Conservation (phyloP, 2,888 invertebrate species). For the Philopedon plagiatum region DNA sequence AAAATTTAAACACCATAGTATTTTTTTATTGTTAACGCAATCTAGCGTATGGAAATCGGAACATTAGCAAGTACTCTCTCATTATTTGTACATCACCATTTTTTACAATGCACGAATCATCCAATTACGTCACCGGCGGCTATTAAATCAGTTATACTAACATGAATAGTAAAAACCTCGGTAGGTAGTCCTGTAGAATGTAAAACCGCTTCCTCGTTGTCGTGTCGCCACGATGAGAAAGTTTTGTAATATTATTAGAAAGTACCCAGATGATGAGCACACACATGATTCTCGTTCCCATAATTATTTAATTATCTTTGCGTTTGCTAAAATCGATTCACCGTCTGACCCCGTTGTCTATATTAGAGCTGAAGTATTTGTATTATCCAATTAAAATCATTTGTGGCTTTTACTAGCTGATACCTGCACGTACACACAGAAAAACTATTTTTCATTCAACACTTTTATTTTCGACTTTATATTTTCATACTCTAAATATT, state of each 20-base stretch:
- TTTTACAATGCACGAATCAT: neutral
- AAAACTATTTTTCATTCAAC: too few species aligned
- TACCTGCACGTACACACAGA: too few species aligned
- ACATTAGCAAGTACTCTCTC: neutral
- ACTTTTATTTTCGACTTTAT: too few species aligned
- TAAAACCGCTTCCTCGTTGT: slow-evolving; percentile 48
- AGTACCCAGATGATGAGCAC: slow-evolving; percentile 47
- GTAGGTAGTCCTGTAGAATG: slow-evolving; percentile 12
- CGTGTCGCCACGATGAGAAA: slow-evolving; percentile 51
- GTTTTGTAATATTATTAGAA: slow-evolving; percentile 56
- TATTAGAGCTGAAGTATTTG: neutral
- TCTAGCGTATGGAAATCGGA: neutral
- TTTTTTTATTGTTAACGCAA: neutral
- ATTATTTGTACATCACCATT: neutral
- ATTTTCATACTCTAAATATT: too few species aligned
- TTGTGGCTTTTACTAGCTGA: too few species aligned
- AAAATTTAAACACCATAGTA: too few species aligned
- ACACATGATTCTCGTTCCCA: slow-evolving; percentile 41
- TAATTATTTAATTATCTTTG: slow-evolving; percentile 41
- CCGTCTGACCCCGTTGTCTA: slow-evolving; percentile 24
- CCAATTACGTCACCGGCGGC: neutral
- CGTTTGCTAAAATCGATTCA: slow-evolving; percentile 20
- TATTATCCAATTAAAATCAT: neutral
- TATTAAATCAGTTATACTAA: slow-evolving; percentile 18
- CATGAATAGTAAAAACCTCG: neutral